Conservation (phyloP, 1,140 invertebrate genomes). For the Euborellia annulipes region DNA sequence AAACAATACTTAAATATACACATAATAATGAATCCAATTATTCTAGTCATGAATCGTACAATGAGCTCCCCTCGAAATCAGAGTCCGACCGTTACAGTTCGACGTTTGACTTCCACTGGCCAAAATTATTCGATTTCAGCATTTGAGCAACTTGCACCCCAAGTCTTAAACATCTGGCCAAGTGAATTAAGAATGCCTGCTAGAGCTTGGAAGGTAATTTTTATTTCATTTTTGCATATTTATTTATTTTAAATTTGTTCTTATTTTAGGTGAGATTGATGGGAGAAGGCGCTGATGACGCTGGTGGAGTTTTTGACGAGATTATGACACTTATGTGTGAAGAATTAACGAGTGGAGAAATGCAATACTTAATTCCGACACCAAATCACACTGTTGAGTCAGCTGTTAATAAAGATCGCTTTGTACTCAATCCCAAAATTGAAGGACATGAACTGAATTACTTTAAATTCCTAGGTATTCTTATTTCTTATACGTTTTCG, state of each 20-base stretch:
- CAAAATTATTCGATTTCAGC: constrained; percentile 38
- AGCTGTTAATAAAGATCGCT: constrained; percentile 46
- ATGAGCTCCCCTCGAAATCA: constrained; percentile 53
- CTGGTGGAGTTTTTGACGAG: constrained; percentile 53
- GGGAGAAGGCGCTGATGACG: constrained; percentile 54
- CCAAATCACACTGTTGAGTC: constrained; percentile 38
- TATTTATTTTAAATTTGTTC: too few species aligned
- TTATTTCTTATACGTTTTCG: too few species aligned
- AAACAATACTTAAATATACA: too few species aligned
- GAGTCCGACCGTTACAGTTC: constrained; percentile 48
- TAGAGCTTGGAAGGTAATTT: constrained; percentile 45
- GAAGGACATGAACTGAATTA: constrained; percentile 34
- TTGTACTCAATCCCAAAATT: constrained; percentile 42
- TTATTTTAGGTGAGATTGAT: constrained; percentile 33
- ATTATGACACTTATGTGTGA: constrained; percentile 54
- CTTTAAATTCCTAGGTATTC: constrained; percentile 39
- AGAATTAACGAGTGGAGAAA: constrained; percentile 33
- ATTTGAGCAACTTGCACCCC: constrained; percentile 44
- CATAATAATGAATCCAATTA: too few species aligned
- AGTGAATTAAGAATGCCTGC: constrained; percentile 42
- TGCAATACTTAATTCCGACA: constrained; percentile 37
- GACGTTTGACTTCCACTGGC: constrained; percentile 38
- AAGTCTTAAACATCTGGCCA: constrained; percentile 42
- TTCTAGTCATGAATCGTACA: constrained; percentile 42
- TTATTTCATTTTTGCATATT: too few species aligned